Evolutionary conservation across 1,140 invertebrate genomes (phyloP).

Genomic region (Vollenhovia emeryi): DNA sequence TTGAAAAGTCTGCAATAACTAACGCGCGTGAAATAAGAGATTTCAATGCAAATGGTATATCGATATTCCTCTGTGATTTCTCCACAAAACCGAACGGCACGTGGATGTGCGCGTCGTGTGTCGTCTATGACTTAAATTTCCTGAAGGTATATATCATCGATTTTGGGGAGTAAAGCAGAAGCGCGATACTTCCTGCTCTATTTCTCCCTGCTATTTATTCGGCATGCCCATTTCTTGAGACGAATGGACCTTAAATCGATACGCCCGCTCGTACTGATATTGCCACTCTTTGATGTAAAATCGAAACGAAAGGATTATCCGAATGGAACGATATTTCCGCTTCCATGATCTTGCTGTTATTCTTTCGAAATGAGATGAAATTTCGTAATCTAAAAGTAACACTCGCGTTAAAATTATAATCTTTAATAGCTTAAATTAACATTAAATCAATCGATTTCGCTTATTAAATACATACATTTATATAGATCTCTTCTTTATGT

Average conservation of each 20-base stretch:
- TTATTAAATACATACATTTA: too few species aligned
- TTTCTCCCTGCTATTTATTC: constrained; percentile 18
- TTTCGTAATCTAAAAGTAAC: background rate
- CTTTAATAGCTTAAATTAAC: background rate
- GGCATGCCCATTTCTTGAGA: background rate
- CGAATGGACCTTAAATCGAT: background rate
- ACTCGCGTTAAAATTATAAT: background rate
- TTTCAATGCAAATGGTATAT: background rate
- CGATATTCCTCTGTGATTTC: background rate
- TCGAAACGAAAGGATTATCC: background rate
- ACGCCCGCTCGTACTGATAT: background rate
- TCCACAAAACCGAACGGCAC: background rate
- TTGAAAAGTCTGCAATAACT: background rate
- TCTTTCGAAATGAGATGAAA: background rate
- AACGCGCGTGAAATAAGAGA: constrained; percentile 12
- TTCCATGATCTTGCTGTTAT: background rate
- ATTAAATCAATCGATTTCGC: background rate
- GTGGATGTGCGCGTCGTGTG: background rate
- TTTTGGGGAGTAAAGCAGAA: background rate
- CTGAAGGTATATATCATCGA: constrained; percentile 4
- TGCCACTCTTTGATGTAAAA: background rate
- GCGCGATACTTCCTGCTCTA: background rate
- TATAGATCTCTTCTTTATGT: too few species aligned
- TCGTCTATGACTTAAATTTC: background rate
- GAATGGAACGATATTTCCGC: background rate